Percentiles rank a stretch among this genome's conserved stretches.
Conservation (phyloP, 2,888 invertebrate species). For the Altica lythri region DNA sequence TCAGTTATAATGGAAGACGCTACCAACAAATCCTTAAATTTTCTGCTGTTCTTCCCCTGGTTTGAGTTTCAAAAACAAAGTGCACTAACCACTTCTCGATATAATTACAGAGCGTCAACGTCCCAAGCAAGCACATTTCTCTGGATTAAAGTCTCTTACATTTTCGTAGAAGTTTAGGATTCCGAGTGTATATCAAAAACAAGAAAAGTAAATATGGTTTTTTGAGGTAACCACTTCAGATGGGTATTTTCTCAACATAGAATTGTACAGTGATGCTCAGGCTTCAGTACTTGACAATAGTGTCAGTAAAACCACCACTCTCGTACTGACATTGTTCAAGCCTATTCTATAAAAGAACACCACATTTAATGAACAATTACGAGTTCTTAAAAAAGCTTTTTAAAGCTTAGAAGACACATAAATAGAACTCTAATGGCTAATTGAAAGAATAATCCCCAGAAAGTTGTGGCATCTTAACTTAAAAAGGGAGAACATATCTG, state of each 20-base stretch:
- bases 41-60: constrained; percentile 12
- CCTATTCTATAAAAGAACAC: constrained; percentile 17
- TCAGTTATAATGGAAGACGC: background rate
- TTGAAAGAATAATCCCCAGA: no score
- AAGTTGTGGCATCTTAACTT: no score
- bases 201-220: constrained; percentile 21
- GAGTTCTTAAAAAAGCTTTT: no score
- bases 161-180: constrained; percentile 12
- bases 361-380: constrained; percentile 16
- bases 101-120: constrained; percentile 10
- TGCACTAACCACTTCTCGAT: constrained; percentile 21
- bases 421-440: no score
- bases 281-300: constrained; percentile 1
- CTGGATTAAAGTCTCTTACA: constrained; percentile 11
- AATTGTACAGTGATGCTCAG: constrained; percentile 24
- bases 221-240: constrained; percentile 22
- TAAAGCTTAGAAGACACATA: no score
- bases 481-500: constrained; percentile 15
- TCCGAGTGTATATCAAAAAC: constrained; percentile 21
- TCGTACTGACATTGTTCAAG: constrained; percentile 13
- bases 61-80: constrained; percentile 22
- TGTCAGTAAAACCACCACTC: background rate
- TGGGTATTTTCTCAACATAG: constrained; percentile 20
- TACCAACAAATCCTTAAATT: constrained; percentile 24
- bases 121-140: no score